Percentiles rank a stretch among this genome's conserved stretches.
Conservation (phyloP, 1,140 invertebrate genomes). For the Acromyrmex heyeri region DNA sequence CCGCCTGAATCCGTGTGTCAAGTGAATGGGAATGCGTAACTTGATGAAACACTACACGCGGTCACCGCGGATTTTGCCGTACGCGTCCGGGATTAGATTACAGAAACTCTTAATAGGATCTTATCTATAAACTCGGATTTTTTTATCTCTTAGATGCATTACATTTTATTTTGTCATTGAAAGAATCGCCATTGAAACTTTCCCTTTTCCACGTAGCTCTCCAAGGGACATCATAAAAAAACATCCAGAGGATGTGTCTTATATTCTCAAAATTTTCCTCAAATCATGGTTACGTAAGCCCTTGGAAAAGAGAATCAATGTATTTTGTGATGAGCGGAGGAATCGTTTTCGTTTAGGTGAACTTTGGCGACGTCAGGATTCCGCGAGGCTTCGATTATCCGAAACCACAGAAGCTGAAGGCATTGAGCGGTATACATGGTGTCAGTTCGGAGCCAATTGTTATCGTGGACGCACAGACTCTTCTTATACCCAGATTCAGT, state of each 20-base stretch:
- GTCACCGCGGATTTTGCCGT: background rate
- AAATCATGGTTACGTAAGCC: background rate
- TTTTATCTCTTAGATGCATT: background rate
- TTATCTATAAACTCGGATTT: background rate
- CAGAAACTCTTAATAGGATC: background rate
- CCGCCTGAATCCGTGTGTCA: conserved; percentile 27
- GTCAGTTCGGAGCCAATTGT: conserved; percentile 95
- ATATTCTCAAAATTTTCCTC: too few species aligned
- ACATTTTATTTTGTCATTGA: background rate
- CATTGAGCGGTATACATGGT: conserved; percentile 92
- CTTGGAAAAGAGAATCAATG: background rate
- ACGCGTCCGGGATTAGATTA: background rate
- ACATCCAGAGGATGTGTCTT: too few species aligned
- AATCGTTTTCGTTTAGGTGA: conserved; percentile 88
- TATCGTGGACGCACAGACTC: conserved; percentile 95
- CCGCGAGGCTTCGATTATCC: conserved; percentile 93
- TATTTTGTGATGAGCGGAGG: background rate
- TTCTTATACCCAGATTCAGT: conserved; percentile 94
- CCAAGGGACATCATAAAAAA: too few species aligned
- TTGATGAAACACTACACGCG: background rate
- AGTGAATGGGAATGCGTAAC: conserved; percentile 41
- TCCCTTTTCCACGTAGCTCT: too few species aligned
- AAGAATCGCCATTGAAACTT: background rate
- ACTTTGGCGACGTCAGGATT: conserved; percentile 95
- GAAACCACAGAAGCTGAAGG: conserved; percentile 92